Evolutionary conservation across 1,140 invertebrate genomes (phyloP), one percentile per base, ranked within the genome.

Genomic region (Pseudomyrmex sp.): DNA sequence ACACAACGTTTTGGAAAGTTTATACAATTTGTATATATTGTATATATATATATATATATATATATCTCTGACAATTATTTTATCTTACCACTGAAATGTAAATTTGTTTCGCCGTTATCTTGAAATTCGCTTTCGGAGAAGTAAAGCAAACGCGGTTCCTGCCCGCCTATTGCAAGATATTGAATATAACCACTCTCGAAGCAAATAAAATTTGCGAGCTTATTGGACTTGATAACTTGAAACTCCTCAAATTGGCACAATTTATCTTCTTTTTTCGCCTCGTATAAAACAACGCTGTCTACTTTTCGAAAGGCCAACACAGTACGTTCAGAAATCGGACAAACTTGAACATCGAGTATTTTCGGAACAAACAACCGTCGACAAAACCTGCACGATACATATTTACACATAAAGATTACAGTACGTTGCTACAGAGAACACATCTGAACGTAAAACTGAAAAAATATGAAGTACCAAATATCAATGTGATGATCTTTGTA

Each of bases 121-220:
- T 85, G 62, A 56, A 90, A 87, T 35, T 88, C 68, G 52, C 85
- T 85, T n/a, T 89, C 77, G 44, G 50, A 73, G 4, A 63, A 90
- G 75, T 70, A 63, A 63, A 90, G 90, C n/a, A 93, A 85, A 3
- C 73, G 85, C 13, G 79, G 18, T 75, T 91, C 75, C 0, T 58
- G 52, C 13, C 91, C 92, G 5, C 90, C 90, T n/a, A 85, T 87
- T 4, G 85, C 88, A 10, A 93, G 13, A 61, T 92, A 93, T 35
- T 86, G 61, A 1, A 89, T 77, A 10, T 91, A 86, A 7, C 92
- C 90, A 69, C 90, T 93, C 61, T 92, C 85, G 46, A 93, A 93
- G 52, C 89, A 93, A 7, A 90, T 69, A 1, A 89, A 88, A 63
- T 93, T 91, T 4, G 58, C 83, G 1, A 91, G 72, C 54, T 85